Base-by-base conservation (phyloP, 2,888 invertebrate species). In the Esperia sulphurella region DNA sequence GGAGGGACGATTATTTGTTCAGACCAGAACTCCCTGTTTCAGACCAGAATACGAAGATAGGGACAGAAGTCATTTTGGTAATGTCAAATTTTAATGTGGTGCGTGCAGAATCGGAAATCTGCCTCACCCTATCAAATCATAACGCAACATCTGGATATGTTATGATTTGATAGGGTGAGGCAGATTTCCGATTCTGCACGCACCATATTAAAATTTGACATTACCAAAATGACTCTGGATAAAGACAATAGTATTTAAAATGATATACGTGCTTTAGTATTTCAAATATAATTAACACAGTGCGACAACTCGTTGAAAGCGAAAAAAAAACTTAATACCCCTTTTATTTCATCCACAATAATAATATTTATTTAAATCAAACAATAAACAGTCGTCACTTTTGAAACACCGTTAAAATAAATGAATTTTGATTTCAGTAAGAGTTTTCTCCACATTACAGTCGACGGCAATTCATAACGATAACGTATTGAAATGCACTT, bases 401-500 rank as follows among this genome's bases (percentile, higher is more conserved):
- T 68, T 63, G 58, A 61, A 65, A 66, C 68, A 68, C 53, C 64
- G 66, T 68, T 66, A 72, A 72, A 74, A 70, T 70, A 75, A 74
- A 71, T 54, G 66, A 65, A 65, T 57, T 47, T 55, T 59, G 56
- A 54, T 60, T 59, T 63, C 60, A 61, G 57, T 63, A 51, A 59
- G 56, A 72, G 75, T 75, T 79, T 76, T 76, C 82, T 71, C 75
- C 73, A 59, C 68, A 65, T 72, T 64, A 69, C 63, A 57, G 59
- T 40, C 33, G 62, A 73, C 60, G 56, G 71, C 74, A 71, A 75
- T 79, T 69, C 74, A 76, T 76, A 79, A 80, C 68, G 69, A 79
- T 78, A 75, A 78, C 61, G 52, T 76, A 78, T 79, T 75, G 78
- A 73, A 73, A 74, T 62, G 67, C 69, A 68, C 70, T 77, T 76